Evolutionary conservation across 2,888 invertebrate species (phyloP), one percentile per base, ranked within the genome.

Genomic region (Drosophila cyrtoloma): DNA sequence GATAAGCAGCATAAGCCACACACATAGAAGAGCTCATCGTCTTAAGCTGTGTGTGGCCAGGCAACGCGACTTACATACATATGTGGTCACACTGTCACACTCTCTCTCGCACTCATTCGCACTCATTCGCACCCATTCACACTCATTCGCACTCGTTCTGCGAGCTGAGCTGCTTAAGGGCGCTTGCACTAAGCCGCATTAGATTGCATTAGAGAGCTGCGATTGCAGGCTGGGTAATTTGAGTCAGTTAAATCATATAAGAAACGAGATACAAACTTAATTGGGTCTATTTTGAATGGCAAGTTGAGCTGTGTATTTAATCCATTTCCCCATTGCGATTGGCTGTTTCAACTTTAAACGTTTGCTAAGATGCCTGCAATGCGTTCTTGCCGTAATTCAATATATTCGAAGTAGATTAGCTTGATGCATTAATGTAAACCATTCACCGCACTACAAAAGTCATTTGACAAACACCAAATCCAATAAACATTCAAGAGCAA

Each of bases 401-500:
- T 52, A 63, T 5, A 52, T 51, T 42, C n/a, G 0, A 19, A 7
- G 28, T 62, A 60, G 50, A 44, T 74, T 66, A 61, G 53, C 37
- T 67, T 32, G 52, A 55, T 35, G 32, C 28, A 26, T 47, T 42
- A 26, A 35, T 28, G 39, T 37, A 51, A 55, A 32, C 30, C 61
- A 64, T 22, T 53, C 37, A 28, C 74, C 66, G 57, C 71, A 75
- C 16, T 50, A 5, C 37, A 28, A 37, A 68, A 65, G 62, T 55
- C 71, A 65, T 37, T 69, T 65, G 33, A 47, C 68, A 77, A 65
- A 52, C 51, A 62, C 58, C 58, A 50, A 61, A 71, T 58, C 75
- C 55, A 74, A 78, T 75, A 75, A 71, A 50, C 60, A 55, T 69
- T 59, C 28, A 28, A 33, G 3, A 33, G 9, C 9, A 32, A 7